Percentiles rank a stretch among this genome's conserved stretches.
Evolutionary conservation across 2,113 vertebrate species (phyloP).

Genomic region (Lucifuga dentata): DNA sequence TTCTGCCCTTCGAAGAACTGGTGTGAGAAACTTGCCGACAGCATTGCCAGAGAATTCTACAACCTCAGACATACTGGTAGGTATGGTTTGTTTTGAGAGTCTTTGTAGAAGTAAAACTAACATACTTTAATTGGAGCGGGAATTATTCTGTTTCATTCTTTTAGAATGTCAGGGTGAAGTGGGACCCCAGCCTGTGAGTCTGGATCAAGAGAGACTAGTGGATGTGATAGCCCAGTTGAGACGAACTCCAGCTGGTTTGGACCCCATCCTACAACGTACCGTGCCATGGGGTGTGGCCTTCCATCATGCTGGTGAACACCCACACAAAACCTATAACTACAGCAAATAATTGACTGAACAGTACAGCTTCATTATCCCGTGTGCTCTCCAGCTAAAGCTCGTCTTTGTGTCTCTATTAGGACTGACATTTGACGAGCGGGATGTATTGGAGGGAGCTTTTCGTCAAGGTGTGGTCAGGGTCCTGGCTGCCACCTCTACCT

Average conservation of each 20-base stretch:
- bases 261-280: constrained; percentile 89
- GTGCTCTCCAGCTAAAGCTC: not conserved
- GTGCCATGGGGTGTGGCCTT: constrained; percentile 95
- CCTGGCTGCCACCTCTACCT: constrained; percentile 93
- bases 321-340: not conserved
- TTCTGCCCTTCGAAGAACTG: constrained; percentile 98
- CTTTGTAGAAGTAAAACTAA: too few relatives aligned
- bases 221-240: constrained; percentile 91
- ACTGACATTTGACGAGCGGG: constrained; percentile 95
- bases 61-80: constrained; percentile 79
- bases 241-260: constrained; percentile 88
- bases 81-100: too few relatives aligned
- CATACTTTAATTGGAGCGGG: too few relatives aligned
- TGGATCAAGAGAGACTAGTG: constrained; percentile 84
- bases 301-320: constrained; percentile 93
- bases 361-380: not conserved
- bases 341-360: not conserved
- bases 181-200: constrained; percentile 74
- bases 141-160: constrained; percentile 9
- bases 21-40: constrained; percentile 96
- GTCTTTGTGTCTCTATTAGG: constrained; percentile 74
- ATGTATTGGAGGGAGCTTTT: constrained; percentile 93
- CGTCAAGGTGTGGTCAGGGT: constrained; percentile 89
- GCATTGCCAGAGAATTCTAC: constrained; percentile 92
- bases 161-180: constrained; percentile 55